A percentile compares a stretch with the other conserved stretches of the same genome.
These are phyloP conservation scores for Chymomyza fuscimana DNA, from an alignment of 2,888 invertebrate species.

Conservation along the genomic window DNA sequence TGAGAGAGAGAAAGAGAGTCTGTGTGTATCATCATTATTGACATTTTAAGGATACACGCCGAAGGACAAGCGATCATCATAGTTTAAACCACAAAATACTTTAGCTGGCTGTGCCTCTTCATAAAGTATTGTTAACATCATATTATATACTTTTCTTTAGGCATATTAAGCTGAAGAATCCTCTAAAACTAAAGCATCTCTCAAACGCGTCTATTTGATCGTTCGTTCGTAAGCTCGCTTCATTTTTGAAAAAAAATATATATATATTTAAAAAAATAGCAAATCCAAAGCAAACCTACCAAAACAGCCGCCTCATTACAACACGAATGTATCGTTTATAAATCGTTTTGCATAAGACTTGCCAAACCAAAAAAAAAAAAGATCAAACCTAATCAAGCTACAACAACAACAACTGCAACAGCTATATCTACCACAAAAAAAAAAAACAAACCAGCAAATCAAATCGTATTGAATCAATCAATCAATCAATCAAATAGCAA, in stretches of 20 bases:
- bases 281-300: slow-evolving; percentile 34
- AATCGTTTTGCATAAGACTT: slow-evolving; percentile 20
- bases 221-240: slow-evolving; percentile 30
- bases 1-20: slow-evolving; percentile 11
- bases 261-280: slow-evolving; percentile 35
- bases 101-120: not conserved
- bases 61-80: slow-evolving; percentile 15
- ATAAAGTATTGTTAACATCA: not conserved
- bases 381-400: slow-evolving; percentile 31
- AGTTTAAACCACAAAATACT: not conserved
- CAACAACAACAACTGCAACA: slow-evolving; percentile 16
- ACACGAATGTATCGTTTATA: slow-evolving; percentile 32
- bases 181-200: not conserved
- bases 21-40: slow-evolving; percentile 19
- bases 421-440: slow-evolving; percentile 39
- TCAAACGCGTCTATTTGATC: slow-evolving; percentile 7
- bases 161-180: too few relatives aligned
- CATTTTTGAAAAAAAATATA: slow-evolving; percentile 29
- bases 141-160: not conserved
- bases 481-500: slow-evolving; percentile 23
- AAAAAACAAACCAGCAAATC: slow-evolving; percentile 46
- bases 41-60: not conserved
- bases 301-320: slow-evolving; percentile 47
- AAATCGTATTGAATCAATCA: slow-evolving; percentile 15
- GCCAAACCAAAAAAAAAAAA: slow-evolving; percentile 41